Conservation (phyloP, 2,797 vertebrate species). For the Caiman crocodilus region DNA sequence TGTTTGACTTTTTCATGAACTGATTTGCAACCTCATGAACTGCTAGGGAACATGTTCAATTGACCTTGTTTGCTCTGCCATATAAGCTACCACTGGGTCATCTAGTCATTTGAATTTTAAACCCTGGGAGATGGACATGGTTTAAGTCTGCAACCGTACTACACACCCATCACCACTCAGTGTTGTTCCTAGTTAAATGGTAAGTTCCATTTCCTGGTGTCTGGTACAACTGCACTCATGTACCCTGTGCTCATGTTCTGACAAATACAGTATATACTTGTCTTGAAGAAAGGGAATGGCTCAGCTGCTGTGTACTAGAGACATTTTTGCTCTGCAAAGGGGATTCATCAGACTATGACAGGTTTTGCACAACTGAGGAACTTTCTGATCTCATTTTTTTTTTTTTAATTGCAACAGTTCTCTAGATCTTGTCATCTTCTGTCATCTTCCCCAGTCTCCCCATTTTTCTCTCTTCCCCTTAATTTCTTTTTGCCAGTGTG, state of each 20-base stretch:
- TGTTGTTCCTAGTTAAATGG: slow-evolving; percentile 5
- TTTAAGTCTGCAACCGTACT: not conserved
- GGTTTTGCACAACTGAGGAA: not conserved
- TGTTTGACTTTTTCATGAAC: not conserved
- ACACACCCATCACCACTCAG: not conserved
- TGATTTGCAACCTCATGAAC: not conserved
- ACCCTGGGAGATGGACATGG: not conserved
- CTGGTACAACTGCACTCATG: not conserved
- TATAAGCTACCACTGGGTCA: not conserved
- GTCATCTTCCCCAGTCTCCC: not conserved
- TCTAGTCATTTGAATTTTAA: fast-evolving
- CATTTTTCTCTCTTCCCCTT: not conserved
- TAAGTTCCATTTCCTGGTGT: not conserved
- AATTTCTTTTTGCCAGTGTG: not conserved
- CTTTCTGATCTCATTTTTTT: not conserved
- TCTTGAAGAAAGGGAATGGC: not conserved
- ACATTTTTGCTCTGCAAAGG: not conserved
- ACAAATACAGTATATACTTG: not conserved
- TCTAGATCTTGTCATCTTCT: slow-evolving; percentile 22
- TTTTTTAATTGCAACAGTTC: not conserved
- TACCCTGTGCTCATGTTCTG: not conserved
- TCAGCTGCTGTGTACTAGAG: not conserved
- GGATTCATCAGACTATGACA: slow-evolving; percentile 11
- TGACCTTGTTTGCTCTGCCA: not conserved
- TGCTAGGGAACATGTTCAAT: not conserved